Evolutionary conservation across 2,888 invertebrate species (phyloP).

Genomic region (Notodonta ziczac): DNA sequence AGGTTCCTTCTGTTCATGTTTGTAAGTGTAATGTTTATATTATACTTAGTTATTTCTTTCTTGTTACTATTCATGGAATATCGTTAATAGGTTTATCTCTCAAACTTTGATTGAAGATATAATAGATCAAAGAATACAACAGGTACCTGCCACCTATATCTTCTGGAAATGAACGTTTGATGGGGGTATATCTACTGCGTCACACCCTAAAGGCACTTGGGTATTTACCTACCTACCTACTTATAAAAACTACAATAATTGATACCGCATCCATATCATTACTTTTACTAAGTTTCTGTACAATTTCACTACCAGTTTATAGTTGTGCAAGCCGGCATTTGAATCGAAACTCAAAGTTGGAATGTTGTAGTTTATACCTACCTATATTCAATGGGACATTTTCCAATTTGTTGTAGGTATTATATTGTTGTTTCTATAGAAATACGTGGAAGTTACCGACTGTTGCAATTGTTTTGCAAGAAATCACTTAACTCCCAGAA

Average conservation of each 20-base stretch:
- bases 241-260: background rate
- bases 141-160: no score
- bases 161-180: no score
- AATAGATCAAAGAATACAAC: no score
- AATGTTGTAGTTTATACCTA: conserved; percentile 16
- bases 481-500: background rate
- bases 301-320: conserved; percentile 11
- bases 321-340: conserved; percentile 15
- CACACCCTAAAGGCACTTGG: no score
- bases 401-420: conserved; percentile 1
- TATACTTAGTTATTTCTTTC: no score
- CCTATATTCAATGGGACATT: background rate
- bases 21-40: no score
- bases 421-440: conserved; percentile 3
- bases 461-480: background rate
- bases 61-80: no score
- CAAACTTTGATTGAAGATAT: no score
- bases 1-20: no score
- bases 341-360: conserved; percentile 8
- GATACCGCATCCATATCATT: conserved; percentile 7
- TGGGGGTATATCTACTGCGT: no score
- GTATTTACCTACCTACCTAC: no score
- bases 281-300: background rate
- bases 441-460: background rate
- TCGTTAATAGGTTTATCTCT: no score